These are phyloP conservation scores for Oreochromis mossambicus DNA, from an alignment of 2,797 vertebrate genomes.

Conservation along the genomic window DNA sequence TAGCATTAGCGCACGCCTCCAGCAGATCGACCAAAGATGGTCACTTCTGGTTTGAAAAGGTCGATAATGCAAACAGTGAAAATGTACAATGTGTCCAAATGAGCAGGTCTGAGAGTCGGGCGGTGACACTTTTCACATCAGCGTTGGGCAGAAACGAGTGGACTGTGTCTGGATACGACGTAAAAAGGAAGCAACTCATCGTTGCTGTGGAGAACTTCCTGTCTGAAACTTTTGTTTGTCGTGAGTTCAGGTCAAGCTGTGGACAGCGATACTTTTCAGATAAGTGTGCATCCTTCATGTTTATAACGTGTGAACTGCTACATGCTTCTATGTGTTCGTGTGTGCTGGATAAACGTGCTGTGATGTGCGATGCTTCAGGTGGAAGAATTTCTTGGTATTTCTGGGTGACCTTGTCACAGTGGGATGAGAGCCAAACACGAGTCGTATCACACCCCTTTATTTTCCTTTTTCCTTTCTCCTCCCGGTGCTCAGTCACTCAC, in stretches of 20 bases:
- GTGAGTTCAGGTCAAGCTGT: background rate
- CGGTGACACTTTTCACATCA: background rate
- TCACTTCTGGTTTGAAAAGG: background rate
- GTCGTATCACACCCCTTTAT: background rate
- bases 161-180: background rate
- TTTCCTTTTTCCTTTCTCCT: background rate
- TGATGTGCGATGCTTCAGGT: background rate
- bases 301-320: background rate
- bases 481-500: background rate
- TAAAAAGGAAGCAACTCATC: background rate
- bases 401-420: background rate
- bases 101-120: background rate
- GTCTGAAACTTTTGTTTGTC: background rate
- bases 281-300: background rate
- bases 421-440: background rate
- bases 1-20: background rate
- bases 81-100: background rate
- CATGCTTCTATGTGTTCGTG: background rate
- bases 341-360: background rate
- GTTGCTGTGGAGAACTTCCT: background rate
- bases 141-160: background rate
- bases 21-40: accelerated
- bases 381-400: background rate
- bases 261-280: background rate
- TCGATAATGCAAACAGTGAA: background rate